These are phyloP conservation scores for Acleris laterana DNA, from an alignment of 2,888 invertebrate genomes.

Conservation along the genomic window DNA sequence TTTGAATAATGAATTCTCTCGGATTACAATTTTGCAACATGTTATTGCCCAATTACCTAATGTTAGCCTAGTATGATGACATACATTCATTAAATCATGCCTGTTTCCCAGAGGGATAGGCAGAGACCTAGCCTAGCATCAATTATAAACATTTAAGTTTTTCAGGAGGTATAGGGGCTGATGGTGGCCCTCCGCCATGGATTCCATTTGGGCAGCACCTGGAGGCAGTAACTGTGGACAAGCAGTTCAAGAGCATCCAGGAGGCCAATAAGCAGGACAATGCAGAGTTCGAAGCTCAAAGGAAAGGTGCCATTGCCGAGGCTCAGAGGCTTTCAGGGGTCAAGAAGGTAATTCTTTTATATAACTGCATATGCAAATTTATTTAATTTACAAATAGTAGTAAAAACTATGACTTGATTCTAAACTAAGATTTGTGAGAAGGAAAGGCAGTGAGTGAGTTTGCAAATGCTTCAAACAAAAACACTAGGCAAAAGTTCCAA, in stretches of 20 bases:
- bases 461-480: too few relatives aligned
- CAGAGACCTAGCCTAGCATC: too few relatives aligned
- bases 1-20: too few relatives aligned
- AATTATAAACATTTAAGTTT: not conserved
- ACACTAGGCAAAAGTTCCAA: too few relatives aligned
- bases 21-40: too few relatives aligned
- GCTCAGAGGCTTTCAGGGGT: constrained; percentile 87
- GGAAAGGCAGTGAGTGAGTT: too few relatives aligned
- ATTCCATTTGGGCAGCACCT: constrained; percentile 94
- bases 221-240: constrained; percentile 84
- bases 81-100: too few relatives aligned
- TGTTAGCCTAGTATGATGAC: not conserved
- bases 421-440: too few relatives aligned
- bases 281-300: constrained; percentile 94
- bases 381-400: not conserved
- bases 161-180: constrained; percentile 83
- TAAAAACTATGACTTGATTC: too few relatives aligned
- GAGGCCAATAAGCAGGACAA: constrained; percentile 88
- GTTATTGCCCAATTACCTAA: not conserved
- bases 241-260: constrained; percentile 88
- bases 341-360: constrained; percentile 72
- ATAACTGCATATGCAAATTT: not conserved
- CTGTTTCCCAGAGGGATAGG: too few relatives aligned
- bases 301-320: constrained; percentile 95
- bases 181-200: constrained; percentile 95